Evolutionary conservation across 2,888 invertebrate species (phyloP), one percentile per base, ranked within the genome.

Genomic region (Tipula lateralis): DNA sequence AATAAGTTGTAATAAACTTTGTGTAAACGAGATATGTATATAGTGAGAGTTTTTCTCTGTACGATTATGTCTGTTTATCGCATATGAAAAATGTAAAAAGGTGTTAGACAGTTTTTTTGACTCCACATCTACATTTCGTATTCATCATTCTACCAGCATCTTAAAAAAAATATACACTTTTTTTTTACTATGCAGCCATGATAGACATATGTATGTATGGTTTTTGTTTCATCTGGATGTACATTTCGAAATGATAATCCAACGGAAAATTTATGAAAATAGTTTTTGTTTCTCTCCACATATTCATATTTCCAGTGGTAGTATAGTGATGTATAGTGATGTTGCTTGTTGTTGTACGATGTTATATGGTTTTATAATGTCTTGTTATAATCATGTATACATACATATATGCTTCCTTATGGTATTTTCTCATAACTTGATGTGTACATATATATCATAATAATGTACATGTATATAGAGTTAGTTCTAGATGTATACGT

Each of bases 211-310:
- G 19, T 66, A 24, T 24, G 66, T 24, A 66, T 32, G 7, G 24
- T 66, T 66, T 24, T 16, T 44, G 19, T 66, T 66, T 44, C 16
- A 5, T 50, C 24, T 66, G n/a, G n/a, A n/a, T n/a, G 9, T 24
- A 66, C 7, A 66, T 50, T 66, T 66, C 66, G 66, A 66, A 66
- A 66, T 66, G 66, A 24, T 66, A 66, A 66, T 66, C 66, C 66
- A 66, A 66, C 66, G 66, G 66, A 66, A 66, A 66, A 66, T 66
- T 66, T 66, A 66, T 66, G 66, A 66, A 66, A 66, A 66, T 66
- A 66, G 66, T 66, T 66, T 66, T 24, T 24, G 24, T 39, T 39
- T 39, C 12, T 13, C n/a, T n/a, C n/a, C 66, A 66, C 24, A 66
- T 66, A 24, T 66, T 66, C 66, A 66, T 66, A 24, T 24, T 19